phyloP scores from a whole-genome alignment of 2,888 invertebrate species.

The Pteria penguin region DNA sequence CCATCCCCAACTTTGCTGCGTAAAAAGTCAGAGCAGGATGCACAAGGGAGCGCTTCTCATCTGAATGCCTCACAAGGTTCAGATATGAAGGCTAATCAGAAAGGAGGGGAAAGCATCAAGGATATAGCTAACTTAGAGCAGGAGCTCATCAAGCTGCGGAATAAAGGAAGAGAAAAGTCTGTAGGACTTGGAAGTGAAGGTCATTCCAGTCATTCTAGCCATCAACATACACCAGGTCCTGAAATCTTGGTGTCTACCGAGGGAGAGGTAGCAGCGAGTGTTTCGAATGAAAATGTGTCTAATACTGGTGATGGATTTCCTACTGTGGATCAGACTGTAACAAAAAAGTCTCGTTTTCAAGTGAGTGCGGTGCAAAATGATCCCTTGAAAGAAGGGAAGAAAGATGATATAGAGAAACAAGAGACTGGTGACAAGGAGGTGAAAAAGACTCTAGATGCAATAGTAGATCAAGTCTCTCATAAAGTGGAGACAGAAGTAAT shows the following conservation, averaged over 20 bases:
- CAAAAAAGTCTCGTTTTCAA: slow-evolving; percentile 61
- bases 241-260: not conserved
- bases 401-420: slow-evolving; percentile 6
- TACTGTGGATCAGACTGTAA: slow-evolving; percentile 18
- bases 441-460: not conserved
- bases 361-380: slow-evolving; percentile 68
- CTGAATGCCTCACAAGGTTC: not conserved
- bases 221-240: not conserved
- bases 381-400: slow-evolving; percentile 45
- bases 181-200: not conserved
- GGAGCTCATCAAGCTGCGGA: slow-evolving; percentile 74
- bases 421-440: slow-evolving; percentile 6
- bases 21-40: slow-evolving; percentile 52
- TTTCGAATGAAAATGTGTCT: slow-evolving; percentile 17
- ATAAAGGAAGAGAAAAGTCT: slow-evolving; percentile 30
- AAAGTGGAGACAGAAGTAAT: slow-evolving; percentile 1
- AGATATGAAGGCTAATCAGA: slow-evolving; percentile 1
- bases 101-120: slow-evolving; percentile 50
- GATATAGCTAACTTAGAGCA: slow-evolving; percentile 72
- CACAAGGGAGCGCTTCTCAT: slow-evolving; percentile 23
- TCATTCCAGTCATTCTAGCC: slow-evolving; percentile 5
- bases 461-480: not conserved
- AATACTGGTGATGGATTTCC: slow-evolving; percentile 16
- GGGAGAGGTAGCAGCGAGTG: slow-evolving; percentile 10
- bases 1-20: slow-evolving; percentile 65